Evolutionary conservation across 2,113 vertebrate genomes (phyloP).

Genomic region (Gymnorhina tibicen): DNA sequence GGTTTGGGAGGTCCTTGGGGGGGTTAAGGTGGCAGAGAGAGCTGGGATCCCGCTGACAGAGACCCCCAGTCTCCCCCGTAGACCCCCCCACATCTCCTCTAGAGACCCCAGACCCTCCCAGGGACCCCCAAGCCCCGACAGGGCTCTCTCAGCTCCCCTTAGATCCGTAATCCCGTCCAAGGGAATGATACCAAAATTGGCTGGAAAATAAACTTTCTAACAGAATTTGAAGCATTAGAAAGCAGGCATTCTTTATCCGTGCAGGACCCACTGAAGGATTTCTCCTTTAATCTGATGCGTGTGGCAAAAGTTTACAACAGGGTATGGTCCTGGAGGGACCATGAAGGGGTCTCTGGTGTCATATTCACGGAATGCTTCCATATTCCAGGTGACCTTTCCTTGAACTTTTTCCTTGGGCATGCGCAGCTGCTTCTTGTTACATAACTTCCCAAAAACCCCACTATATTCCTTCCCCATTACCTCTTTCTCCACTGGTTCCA

Average conservation of each 20-base stretch:
- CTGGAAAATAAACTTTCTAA: not conserved
- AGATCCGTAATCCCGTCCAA: accelerated
- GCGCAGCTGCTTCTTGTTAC: not conserved
- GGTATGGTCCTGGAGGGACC: too few relatives aligned
- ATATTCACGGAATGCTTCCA: not conserved
- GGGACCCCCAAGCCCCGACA: too few relatives aligned
- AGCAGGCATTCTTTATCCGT: too few relatives aligned
- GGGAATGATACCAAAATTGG: not conserved
- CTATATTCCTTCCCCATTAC: too few relatives aligned
- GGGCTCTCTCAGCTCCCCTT: not conserved
- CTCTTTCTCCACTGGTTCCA: not conserved
- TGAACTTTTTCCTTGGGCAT: not conserved
- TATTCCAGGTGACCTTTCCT: not conserved
- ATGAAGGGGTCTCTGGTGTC: too few relatives aligned
- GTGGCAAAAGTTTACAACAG: too few relatives aligned
- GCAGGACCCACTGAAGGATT: too few relatives aligned
- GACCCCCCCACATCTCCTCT: not conserved
- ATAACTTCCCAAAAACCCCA: too few relatives aligned
- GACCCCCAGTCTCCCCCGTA: accelerated
- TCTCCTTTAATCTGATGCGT: too few relatives aligned
- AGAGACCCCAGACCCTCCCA: not conserved
- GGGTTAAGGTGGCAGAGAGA: not conserved
- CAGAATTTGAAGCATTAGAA: not conserved
- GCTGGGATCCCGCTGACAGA: not conserved
- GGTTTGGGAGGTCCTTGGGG: not conserved